Conservation (phyloP, 2,797 vertebrate species). For the Alosa sapidissima region DNA sequence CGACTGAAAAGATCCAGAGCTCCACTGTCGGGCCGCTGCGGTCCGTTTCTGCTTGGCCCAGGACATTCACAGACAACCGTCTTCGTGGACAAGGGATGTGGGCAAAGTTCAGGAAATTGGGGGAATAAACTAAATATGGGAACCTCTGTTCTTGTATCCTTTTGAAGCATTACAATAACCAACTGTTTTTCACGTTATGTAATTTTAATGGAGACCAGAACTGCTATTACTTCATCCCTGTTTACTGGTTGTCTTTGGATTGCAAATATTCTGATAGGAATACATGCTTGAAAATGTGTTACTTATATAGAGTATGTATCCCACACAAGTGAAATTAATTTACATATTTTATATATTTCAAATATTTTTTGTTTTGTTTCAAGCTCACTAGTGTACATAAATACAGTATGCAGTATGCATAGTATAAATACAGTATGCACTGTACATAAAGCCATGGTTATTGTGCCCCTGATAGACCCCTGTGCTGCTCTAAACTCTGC, state of each 20-base stretch:
- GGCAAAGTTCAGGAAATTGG: neutral
- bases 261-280: neutral
- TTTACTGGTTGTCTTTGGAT: neutral
- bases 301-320: too few species aligned
- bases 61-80: neutral
- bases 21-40: neutral
- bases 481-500: neutral
- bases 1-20: slow-evolving; percentile 14
- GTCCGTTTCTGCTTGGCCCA: neutral
- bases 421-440: too few species aligned
- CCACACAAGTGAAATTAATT: neutral
- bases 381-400: neutral
- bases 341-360: neutral
- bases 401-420: too few species aligned
- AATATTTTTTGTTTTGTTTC: neutral
- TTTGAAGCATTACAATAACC: neutral
- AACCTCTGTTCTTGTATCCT: neutral
- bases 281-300: too few species aligned
- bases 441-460: neutral
- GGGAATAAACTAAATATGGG: too few species aligned
- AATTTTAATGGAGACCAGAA: neutral
- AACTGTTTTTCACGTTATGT: neutral
- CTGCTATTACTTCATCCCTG: too few species aligned
- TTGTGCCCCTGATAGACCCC: neutral
- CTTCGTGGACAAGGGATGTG: neutral